These are phyloP conservation scores for Steinernema scapterisci DNA, from an alignment of 2,888 invertebrate genomes.

Conservation along the genomic window DNA sequence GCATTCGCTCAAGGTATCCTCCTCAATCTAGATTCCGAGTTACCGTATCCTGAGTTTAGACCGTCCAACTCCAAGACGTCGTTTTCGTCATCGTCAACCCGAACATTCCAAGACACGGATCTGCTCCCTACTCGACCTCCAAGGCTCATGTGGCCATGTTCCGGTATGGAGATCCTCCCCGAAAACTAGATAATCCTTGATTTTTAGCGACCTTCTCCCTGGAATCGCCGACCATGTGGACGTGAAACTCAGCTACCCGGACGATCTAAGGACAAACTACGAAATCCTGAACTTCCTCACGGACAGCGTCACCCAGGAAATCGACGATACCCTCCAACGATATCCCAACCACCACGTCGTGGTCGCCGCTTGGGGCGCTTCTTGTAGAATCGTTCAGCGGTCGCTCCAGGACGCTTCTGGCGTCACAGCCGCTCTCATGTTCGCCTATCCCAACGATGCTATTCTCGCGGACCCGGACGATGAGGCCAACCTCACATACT, in stretches of 20 bases:
- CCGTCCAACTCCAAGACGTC: conserved; percentile 1
- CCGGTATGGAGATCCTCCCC: neutral
- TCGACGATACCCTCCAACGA: neutral
- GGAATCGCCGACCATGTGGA: conserved; percentile 18
- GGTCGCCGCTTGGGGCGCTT: conserved; percentile 12
- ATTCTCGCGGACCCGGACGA: conserved; percentile 14
- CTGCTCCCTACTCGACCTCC: neutral
- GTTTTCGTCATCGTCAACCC: conserved; percentile 25
- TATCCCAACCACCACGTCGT: conserved; percentile 12
- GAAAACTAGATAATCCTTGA: neutral
- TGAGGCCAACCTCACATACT: conserved; percentile 23
- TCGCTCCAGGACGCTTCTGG: conserved; percentile 12
- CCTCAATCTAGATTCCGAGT: neutral
- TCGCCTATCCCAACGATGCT: conserved; percentile 10
- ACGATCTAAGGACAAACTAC: neutral
- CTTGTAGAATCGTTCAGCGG: conserved; percentile 9
- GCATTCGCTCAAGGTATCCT: conserved; percentile 25
- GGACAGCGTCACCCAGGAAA: conserved; percentile 8
- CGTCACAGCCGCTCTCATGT: conserved; percentile 7
- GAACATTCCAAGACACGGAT: neutral
- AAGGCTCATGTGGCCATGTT: conserved; percentile 19
- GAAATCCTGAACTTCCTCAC: neutral
- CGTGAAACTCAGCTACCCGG: conserved; percentile 2
- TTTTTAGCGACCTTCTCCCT: conserved; percentile 3
- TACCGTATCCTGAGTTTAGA: neutral